Conservation (phyloP, 2,113 vertebrate genomes). For the Percopsis transmontana region DNA sequence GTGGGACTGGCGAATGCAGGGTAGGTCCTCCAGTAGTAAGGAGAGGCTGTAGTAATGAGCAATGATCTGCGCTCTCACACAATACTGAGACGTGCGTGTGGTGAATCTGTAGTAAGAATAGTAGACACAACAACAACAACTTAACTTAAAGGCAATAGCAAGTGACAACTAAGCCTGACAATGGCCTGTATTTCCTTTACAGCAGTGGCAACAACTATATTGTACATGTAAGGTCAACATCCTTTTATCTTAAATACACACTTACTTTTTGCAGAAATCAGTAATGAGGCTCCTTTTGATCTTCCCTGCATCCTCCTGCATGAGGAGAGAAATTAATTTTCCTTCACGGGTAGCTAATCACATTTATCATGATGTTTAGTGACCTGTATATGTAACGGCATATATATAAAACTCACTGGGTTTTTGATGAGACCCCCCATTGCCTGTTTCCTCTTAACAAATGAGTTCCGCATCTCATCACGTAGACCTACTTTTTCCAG, state of each 20-base stretch:
- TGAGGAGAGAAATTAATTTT: slow-evolving; percentile 20
- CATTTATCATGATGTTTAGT: slow-evolving; percentile 26
- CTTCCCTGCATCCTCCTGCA: slow-evolving; percentile 74
- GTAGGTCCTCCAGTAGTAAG: slow-evolving; percentile 67
- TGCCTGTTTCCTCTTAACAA: slow-evolving; percentile 68
- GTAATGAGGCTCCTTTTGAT: slow-evolving; percentile 74
- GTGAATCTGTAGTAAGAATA: slow-evolving; percentile 62
- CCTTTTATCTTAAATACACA: background rate
- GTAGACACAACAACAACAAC: background rate
- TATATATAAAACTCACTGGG: slow-evolving; percentile 57
- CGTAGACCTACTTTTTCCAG: slow-evolving; percentile 72
- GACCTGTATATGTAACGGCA: slow-evolving; percentile 1
- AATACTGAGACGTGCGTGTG: slow-evolving; percentile 54
- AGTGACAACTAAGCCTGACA: no score
- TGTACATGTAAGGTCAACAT: background rate
- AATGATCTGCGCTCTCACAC: slow-evolving; percentile 72
- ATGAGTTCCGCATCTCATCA: slow-evolving; percentile 75
- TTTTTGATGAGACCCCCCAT: slow-evolving; percentile 54
- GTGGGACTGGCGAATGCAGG: slow-evolving; percentile 68
- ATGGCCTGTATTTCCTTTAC: no score
- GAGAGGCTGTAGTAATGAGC: slow-evolving; percentile 69
- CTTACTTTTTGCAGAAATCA: slow-evolving; percentile 78
- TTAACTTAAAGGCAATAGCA: background rate
- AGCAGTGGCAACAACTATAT: no score
- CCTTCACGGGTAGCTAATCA: slow-evolving; percentile 15